phyloP scores from a whole-genome alignment of 2,888 invertebrate species.

The Sarcophaga carnaria region DNA sequence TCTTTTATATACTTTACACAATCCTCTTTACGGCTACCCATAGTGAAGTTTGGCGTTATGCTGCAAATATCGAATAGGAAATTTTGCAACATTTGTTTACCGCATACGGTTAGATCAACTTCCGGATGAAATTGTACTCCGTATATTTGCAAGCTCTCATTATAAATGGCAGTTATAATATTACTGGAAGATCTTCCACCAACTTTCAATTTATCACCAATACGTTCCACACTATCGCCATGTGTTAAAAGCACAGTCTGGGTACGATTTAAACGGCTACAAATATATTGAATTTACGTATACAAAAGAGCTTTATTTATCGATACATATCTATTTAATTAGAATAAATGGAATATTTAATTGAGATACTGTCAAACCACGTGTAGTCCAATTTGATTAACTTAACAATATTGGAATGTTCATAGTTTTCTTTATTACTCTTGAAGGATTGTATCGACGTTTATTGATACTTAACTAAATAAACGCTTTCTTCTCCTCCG shows the following conservation, averaged over 20 bases:
- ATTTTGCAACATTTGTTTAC: constrained; percentile 95
- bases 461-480: constrained; percentile 71
- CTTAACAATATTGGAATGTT: constrained; percentile 78
- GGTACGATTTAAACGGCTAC: constrained; percentile 91
- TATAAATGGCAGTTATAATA: constrained; percentile 93
- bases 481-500: constrained; percentile 78
- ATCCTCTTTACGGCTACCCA: constrained; percentile 92
- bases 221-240: constrained; percentile 96
- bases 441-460: constrained; percentile 81
- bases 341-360: constrained; percentile 8
- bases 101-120: constrained; percentile 96
- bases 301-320: background rate
- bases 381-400: constrained; percentile 79
- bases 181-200: constrained; percentile 91
- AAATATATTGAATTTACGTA: constrained; percentile 70
- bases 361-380: constrained; percentile 74
- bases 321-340: background rate
- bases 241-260: constrained; percentile 97
- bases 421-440: constrained; percentile 76
- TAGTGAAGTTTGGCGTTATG: constrained; percentile 92
- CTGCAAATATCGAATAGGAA: constrained; percentile 96
- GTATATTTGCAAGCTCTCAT: constrained; percentile 94
- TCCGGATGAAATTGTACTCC: constrained; percentile 99
- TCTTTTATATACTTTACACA: constrained; percentile 96
- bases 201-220: constrained; percentile 93